phyloP scores from a whole-genome alignment of 1,140 invertebrate species.

The Drosophila erecta region DNA sequence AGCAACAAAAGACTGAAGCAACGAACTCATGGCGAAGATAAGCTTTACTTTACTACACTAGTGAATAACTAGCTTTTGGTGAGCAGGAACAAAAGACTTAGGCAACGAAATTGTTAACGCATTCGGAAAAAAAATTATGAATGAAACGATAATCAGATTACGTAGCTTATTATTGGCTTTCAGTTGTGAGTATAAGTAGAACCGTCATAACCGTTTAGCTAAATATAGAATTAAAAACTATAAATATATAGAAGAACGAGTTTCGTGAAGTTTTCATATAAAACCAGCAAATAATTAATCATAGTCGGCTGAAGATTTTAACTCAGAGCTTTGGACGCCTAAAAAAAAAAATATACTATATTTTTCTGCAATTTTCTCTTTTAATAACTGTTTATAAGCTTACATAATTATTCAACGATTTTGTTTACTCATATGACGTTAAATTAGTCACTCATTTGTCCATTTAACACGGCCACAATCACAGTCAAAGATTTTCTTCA shows the following conservation, averaged over 20 bases:
- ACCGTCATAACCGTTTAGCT: neutral
- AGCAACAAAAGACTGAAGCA: constrained; percentile 57
- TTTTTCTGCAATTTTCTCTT: neutral
- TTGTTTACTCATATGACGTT: constrained; percentile 4
- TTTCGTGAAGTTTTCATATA: neutral
- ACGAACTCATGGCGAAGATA: constrained; percentile 39
- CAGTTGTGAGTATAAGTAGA: constrained; percentile 5
- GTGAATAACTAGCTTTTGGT: constrained; percentile 29
- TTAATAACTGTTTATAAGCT: neutral
- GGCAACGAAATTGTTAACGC: constrained; percentile 44
- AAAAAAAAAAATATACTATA: neutral
- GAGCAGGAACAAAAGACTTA: constrained; percentile 58
- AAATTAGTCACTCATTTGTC: constrained; percentile 49
- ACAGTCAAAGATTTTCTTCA: constrained; percentile 40
- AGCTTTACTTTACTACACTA: constrained; percentile 42
- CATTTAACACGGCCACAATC: constrained; percentile 30
- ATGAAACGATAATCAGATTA: constrained; percentile 23
- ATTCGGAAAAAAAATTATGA: constrained; percentile 37
- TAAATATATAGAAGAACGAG: neutral
- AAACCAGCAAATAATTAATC: neutral
- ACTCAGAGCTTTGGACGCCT: too few species aligned
- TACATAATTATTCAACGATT: neutral
- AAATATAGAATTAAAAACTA: neutral
- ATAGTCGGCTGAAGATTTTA: neutral
- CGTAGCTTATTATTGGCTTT: neutral